phyloP scores from a whole-genome alignment of 1,140 invertebrate species.

The Nasonia vitripennis region DNA sequence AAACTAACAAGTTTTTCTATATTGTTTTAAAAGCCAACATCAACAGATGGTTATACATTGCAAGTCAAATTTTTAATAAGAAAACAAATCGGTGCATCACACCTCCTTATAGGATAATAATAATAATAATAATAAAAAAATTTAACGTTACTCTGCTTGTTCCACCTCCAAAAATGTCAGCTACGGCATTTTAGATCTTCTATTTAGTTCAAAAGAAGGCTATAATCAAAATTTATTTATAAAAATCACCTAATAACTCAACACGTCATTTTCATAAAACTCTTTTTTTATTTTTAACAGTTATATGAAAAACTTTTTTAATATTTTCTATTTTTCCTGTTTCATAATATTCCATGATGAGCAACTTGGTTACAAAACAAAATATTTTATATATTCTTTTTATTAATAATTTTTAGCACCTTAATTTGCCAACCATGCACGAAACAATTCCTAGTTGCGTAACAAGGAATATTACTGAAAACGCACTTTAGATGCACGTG shows the following conservation, averaged over 20 bases:
- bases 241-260: slow-evolving; percentile 20
- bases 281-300: slow-evolving; percentile 25
- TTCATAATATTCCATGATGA: slow-evolving; percentile 12
- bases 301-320: slow-evolving; percentile 15
- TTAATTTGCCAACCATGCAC: background rate
- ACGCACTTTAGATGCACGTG: slow-evolving; percentile 4
- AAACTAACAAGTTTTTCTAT: background rate
- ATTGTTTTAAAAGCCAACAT: background rate
- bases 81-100: background rate
- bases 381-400: background rate
- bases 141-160: slow-evolving; percentile 42
- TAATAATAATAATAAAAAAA: slow-evolving; percentile 59
- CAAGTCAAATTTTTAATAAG: background rate
- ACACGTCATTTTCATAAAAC: background rate
- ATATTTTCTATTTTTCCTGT: slow-evolving; percentile 27
- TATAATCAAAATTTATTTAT: slow-evolving; percentile 33
- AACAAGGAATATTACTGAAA: background rate
- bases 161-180: slow-evolving; percentile 33
- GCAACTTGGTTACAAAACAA: background rate
- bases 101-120: slow-evolving; percentile 52
- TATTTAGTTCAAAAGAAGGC: slow-evolving; percentile 23
- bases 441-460: background rate
- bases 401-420: slow-evolving; percentile 24
- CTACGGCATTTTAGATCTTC: slow-evolving; percentile 18
- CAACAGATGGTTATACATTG: background rate